Evolutionary conservation across 2,888 invertebrate genomes (phyloP), one percentile per base, ranked within the genome.

Genomic region (Mythimna loreyi): DNA sequence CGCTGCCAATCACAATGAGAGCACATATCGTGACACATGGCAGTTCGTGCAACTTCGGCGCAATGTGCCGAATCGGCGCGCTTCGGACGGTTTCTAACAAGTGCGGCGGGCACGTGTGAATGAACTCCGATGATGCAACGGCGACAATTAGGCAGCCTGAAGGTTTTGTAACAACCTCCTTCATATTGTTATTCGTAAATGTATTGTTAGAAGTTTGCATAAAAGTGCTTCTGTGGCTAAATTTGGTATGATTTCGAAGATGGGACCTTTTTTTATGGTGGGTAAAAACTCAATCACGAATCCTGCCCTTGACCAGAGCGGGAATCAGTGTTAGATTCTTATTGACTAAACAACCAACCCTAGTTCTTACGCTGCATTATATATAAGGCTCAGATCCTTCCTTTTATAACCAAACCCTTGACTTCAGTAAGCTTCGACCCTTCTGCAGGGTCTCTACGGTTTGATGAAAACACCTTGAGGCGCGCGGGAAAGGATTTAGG

Each of bases 121-220:
- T 80, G 87, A 87, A 83, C 87, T 72, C 77, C 45, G 58, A 30
- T 86, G 86, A 86, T 83, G 87, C 86, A 87, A 87, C 78, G 67
- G 56, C 69, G 67, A 80, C 78, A 83, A 85, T 82, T 82, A 78
- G 63, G 72, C 67, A 65, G 75, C 81, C 75, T 60, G 72, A 66
- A 69, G 75, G 73, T 84, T 85, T 76, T 77, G 81, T 80, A 83
- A 85, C 77, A 53, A 49, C 43, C 52, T 58, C 50, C 30, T 67
- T 62, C 43, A 78, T 73, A 78, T 80, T 80, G 69, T 83, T 79
- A 58, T 73, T 72, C 58, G 45, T 64, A 30, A 59, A 52, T 64
- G 66, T 74, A 55, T 70, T 74, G 69, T 79, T 72, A 30, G 49
- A 56, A 30, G 23, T 11, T 43, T 60, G 23, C 16, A 7, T 56